Base-by-base conservation (phyloP, 2,113 vertebrate species). In the Progne subis region DNA sequence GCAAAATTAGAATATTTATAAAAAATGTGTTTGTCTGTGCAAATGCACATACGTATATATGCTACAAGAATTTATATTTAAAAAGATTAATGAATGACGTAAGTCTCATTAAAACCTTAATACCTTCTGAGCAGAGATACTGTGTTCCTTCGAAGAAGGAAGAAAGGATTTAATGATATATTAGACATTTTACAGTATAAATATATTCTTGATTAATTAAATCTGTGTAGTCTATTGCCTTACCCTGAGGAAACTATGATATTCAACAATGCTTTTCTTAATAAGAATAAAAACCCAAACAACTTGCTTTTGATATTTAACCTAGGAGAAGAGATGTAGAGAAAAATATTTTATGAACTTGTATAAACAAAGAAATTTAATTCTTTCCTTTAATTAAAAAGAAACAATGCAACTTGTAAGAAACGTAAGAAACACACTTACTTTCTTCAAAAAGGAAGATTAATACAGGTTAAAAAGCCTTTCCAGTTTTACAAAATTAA, bases 191-290 rank as follows among this genome's bases (percentile, higher is more conserved):
- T 96, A 92, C 90, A 97, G 86, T 93, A 97, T 94, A 96, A 97
- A 98, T 92, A 97, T 94, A 95, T 96, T 96, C 91, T 96, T 96
- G 96, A 96, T 97, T 97, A 97, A 98, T 98, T 98, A 98, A 97
- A 96, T 93, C 96, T 96, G 80, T 82, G 76, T 91, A 94, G 84
- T 86, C 80, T 96, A 41, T 81, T 92, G 76, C 86, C 81, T 94
- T 90, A 96, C 95, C 96, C 97, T 90, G 84, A 97, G 88, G 86
- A 97, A 97, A 92, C 56, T 52, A 93, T 56, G 63, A 94, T 94
- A 97, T 94, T 95, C 95, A 90, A 82, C 80, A 86, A 76, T 77
- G 59, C 47, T 74, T 85, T 83, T 79, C 96, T 93, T 89, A 95
- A 86, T 93, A 96, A 97, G 94, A 85, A 77, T 80, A 91, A 96